Percentiles rank a stretch among this genome's conserved stretches.
Evolutionary conservation across 2,797 vertebrate species (phyloP).

Genomic region (Sorex maritimensis): DNA sequence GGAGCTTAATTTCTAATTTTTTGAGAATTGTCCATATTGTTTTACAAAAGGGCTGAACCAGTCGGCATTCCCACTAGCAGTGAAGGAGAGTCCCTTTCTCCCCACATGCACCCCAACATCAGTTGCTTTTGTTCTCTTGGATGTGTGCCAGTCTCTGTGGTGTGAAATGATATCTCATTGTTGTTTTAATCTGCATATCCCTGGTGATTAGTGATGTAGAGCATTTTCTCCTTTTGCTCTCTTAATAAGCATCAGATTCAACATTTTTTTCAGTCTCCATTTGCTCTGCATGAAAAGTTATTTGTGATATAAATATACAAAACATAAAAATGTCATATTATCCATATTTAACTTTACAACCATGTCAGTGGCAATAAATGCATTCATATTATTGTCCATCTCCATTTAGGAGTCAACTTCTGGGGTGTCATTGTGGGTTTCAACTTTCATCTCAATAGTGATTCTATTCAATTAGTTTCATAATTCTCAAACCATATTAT

Average conservation of each 20-base stretch:
- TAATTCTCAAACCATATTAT: constrained; percentile 26
- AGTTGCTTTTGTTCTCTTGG: too few species aligned
- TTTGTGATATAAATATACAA: constrained; percentile 15
- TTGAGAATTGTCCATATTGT: too few species aligned
- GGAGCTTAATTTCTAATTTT: too few species aligned
- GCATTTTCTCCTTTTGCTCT: neutral
- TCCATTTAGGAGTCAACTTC: neutral
- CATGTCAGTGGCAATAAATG: neutral
- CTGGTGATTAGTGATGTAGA: too few species aligned
- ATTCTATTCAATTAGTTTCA: constrained; percentile 27
- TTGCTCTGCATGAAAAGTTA: constrained; percentile 8
- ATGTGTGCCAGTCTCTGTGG: too few species aligned
- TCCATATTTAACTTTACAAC: constrained; percentile 26
- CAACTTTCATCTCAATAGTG: constrained; percentile 50
- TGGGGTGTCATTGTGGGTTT: neutral
- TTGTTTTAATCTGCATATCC: too few species aligned
- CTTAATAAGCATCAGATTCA: too few species aligned
- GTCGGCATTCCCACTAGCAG: too few species aligned
- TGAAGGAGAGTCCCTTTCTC: too few species aligned
- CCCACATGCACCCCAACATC: too few species aligned
- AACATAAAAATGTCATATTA: constrained; percentile 28
- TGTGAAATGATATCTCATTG: too few species aligned
- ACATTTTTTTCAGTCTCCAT: neutral
- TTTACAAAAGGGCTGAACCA: too few species aligned
- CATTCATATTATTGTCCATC: neutral